These are phyloP conservation scores for Bimastos eiseni DNA, from an alignment of 2,888 invertebrate genomes.

Conservation along the genomic window DNA sequence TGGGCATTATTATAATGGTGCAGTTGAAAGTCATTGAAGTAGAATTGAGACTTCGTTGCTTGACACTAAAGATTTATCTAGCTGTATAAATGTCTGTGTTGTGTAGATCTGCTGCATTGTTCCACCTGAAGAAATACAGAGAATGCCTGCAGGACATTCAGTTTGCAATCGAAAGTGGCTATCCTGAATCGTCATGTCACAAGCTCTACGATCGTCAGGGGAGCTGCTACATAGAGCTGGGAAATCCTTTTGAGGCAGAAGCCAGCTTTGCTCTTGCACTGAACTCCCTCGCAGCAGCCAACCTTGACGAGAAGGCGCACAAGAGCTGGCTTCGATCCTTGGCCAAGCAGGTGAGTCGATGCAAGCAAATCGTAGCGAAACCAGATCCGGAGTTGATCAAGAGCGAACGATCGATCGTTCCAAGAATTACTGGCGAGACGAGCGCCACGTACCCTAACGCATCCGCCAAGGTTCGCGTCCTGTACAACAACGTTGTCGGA, in stretches of 20 bases:
- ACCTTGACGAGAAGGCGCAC: slow-evolving; percentile 41
- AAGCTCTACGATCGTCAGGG: slow-evolving; percentile 73
- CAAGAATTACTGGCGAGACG: not conserved
- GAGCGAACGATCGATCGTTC: not conserved
- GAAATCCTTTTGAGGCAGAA: slow-evolving; percentile 62
- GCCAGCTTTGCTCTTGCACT: slow-evolving; percentile 50
- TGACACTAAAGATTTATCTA: too few species aligned
- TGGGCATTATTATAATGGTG: too few species aligned
- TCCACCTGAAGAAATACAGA: slow-evolving; percentile 52
- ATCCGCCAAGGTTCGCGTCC: slow-evolving; percentile 39
- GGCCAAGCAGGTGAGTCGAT: slow-evolving; percentile 35
- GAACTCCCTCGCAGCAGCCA: slow-evolving; percentile 40
- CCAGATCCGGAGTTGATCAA: not conserved
- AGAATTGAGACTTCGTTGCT: too few species aligned
- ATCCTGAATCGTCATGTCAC: slow-evolving; percentile 69
- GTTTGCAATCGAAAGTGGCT: slow-evolving; percentile 64
- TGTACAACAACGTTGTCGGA: slow-evolving; percentile 48
- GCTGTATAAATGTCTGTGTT: not conserved
- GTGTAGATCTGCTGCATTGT: slow-evolving; percentile 53
- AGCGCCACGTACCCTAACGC: not conserved
- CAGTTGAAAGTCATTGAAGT: too few species aligned
- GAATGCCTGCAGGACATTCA: slow-evolving; percentile 54
- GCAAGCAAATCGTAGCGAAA: not conserved
- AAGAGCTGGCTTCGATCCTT: slow-evolving; percentile 36
- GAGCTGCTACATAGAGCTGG: slow-evolving; percentile 70